phyloP scores from a whole-genome alignment of 2,113 vertebrate species.

The Nymphicus hollandicus region DNA sequence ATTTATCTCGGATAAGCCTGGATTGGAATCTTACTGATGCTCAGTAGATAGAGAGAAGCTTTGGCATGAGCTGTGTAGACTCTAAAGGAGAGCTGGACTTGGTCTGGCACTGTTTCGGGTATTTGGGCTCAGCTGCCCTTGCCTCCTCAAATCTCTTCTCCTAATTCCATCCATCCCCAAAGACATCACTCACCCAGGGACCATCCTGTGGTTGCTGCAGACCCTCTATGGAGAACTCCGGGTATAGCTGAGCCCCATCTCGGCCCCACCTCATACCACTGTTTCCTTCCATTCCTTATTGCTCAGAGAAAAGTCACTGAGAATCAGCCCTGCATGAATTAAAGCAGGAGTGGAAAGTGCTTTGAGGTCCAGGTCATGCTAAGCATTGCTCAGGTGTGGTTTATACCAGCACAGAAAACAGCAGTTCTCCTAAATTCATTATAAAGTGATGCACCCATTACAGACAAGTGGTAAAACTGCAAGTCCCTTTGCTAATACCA shows the following conservation, averaged over 20 bases:
- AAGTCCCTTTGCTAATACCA: background rate
- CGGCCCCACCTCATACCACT: rapidly evolving
- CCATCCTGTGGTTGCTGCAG: background rate
- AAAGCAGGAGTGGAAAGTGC: background rate
- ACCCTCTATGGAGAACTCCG: rapidly evolving
- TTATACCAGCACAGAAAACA: background rate
- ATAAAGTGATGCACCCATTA: rapidly evolving
- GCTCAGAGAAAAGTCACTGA: background rate
- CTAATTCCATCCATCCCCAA: too few species aligned
- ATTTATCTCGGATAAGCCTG: rapidly evolving
- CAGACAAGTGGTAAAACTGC: rapidly evolving
- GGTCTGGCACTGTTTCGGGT: rapidly evolving
- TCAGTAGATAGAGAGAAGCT: rapidly evolving
- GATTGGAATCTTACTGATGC: rapidly evolving
- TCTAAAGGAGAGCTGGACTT: background rate
- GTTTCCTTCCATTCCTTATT: background rate
- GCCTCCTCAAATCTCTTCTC: background rate
- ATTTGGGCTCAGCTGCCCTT: background rate
- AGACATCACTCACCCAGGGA: background rate
- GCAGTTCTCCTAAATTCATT: background rate
- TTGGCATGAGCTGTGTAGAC: rapidly evolving
- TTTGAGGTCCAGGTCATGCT: background rate
- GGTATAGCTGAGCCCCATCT: background rate
- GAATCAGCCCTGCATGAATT: rapidly evolving
- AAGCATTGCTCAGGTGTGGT: background rate